Conservation (phyloP, 2,888 invertebrate genomes). For the Melanostoma scalare region DNA sequence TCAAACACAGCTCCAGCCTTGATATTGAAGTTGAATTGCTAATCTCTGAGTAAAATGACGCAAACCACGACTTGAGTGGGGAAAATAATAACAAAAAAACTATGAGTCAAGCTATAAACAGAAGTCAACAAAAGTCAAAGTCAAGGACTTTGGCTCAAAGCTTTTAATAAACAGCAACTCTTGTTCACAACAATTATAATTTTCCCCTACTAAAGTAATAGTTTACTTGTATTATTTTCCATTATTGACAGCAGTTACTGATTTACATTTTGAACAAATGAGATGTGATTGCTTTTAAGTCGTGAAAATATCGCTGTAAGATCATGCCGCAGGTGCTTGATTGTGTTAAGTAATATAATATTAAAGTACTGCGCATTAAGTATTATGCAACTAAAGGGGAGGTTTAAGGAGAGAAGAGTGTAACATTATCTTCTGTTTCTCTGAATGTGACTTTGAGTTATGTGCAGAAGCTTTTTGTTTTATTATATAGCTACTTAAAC, state of each 20-base stretch:
- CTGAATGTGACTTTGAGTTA: too few relatives aligned
- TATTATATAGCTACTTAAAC: too few relatives aligned
- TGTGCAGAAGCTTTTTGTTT: too few relatives aligned
- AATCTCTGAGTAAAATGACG: constrained; percentile 45
- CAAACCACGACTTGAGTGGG: constrained; percentile 34
- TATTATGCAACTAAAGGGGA: constrained; percentile 30
- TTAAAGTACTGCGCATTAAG: constrained; percentile 39
- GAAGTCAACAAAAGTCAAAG: constrained; percentile 82
- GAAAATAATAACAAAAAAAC: constrained; percentile 9
- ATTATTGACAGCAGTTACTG: constrained; percentile 13
- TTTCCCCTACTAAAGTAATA: not conserved
- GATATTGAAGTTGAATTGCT: constrained; percentile 79
- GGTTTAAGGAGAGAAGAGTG: not conserved
- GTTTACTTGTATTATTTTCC: not conserved
- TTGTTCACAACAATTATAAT: constrained; percentile 19
- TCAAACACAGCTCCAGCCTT: constrained; percentile 76
- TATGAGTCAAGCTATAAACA: constrained; percentile 62
- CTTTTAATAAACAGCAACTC: constrained; percentile 46
- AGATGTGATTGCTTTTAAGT: constrained; percentile 16
- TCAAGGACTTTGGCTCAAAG: constrained; percentile 80
- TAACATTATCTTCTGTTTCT: too few relatives aligned
- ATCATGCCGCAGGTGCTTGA: constrained; percentile 33
- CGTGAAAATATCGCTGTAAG: constrained; percentile 19
- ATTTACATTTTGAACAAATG: constrained; percentile 8
- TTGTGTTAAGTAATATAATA: constrained; percentile 33